Evolutionary conservation across 2,113 vertebrate genomes (phyloP), one percentile per base, ranked within the genome.

Genomic region (Sitta europaea): DNA sequence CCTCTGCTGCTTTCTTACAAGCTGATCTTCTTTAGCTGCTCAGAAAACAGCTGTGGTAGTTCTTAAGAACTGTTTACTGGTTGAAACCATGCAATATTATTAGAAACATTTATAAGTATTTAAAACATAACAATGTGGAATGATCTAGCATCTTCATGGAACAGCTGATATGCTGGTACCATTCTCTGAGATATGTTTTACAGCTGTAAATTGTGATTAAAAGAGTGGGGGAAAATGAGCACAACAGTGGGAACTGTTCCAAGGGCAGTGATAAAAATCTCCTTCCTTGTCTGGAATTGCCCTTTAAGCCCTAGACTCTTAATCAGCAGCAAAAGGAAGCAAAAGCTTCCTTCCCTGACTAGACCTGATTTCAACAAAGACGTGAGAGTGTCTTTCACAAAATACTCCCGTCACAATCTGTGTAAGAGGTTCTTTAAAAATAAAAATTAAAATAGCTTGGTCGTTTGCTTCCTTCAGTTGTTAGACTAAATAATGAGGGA

Each of bases 251-350:
- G 94, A 94, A 92, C 16, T 50, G 38, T 89, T 96, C 82, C 96
- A 96, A 97, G 19, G 57, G 84, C 55, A 74, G 38, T 2, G 94
- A 97, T 97, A 97, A 94, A 77, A 81, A 97, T 97, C 93, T 92
- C 86, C 66, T 90, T 86, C 82, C 91, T 96, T 86, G 91, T 95
- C 95, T 95, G 92, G 94, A 96, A 76, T 83, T 77, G 94, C 91
- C 94, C 89, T 96, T 97, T 96, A 97, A 97, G 78, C 91, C 78
- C 40, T 68, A 91, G 92, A 95, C 91, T 73, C 91, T 92, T 94
- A 94, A 97, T 96, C 95, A 97, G 86, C 92, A 94, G 58, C 66
- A 89, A 96, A 93, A 96, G 97, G 97, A 97, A 97, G 88, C 90
- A 94, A 97, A 96, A 91, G 62, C 88, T 97, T 97, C 97, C 96